phyloP scores from a whole-genome alignment of 2,797 vertebrate species.

The Sebastes vulpes region DNA sequence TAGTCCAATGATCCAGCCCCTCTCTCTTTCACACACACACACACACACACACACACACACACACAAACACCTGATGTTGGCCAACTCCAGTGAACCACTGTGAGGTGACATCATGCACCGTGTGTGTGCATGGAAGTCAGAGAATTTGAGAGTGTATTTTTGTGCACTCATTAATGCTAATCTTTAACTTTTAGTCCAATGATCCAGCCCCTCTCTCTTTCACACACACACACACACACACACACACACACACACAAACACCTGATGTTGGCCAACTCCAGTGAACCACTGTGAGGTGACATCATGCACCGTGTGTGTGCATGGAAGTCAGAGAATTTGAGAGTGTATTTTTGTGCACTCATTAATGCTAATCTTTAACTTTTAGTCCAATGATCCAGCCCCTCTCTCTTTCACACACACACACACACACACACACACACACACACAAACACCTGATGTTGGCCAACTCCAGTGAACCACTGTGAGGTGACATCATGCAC shows the following conservation, averaged over 20 bases:
- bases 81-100: conserved; percentile 15
- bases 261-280: conserved; percentile 44
- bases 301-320: conserved; percentile 9
- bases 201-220: background rate
- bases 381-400: background rate
- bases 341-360: conserved; percentile 7
- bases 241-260: background rate
- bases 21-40: background rate
- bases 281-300: conserved; percentile 25
- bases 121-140: conserved; percentile 1
- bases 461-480: conserved; percentile 17
- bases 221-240: background rate
- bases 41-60: conserved; percentile 2
- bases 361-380: conserved; percentile 41
- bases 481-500: conserved; percentile 30
- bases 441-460: conserved; percentile 38
- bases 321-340: conserved; percentile 3
- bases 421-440: background rate
- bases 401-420: background rate
- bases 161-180: conserved; percentile 13
- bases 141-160: conserved; percentile 1
- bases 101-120: conserved; percentile 27
- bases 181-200: conserved; percentile 39
- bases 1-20: background rate
- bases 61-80: conserved; percentile 41